Evolutionary conservation across 2,888 invertebrate species (phyloP).

Genomic region (Phlogophora meticulosa): DNA sequence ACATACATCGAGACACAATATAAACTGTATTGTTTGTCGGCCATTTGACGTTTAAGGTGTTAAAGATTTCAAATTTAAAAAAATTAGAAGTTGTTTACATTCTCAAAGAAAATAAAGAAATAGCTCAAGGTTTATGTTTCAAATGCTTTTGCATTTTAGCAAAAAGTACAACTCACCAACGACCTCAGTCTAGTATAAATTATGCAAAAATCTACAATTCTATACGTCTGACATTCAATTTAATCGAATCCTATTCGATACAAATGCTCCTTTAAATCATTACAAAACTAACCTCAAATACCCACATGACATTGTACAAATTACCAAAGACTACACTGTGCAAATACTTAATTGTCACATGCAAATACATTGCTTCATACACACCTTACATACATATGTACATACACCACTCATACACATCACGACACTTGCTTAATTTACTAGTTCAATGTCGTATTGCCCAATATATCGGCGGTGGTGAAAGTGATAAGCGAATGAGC

Average conservation of each 20-base stretch:
- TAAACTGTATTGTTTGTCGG: no score
- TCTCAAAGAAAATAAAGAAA: constrained; percentile 15
- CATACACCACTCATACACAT: constrained; percentile 41
- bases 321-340: constrained; percentile 54
- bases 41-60: no score
- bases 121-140: constrained; percentile 13
- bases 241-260: constrained; percentile 15
- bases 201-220: neutral
- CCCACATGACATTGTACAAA: constrained; percentile 56
- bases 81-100: neutral
- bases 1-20: no score
- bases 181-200: constrained; percentile 8
- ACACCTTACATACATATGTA: constrained; percentile 30
- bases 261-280: constrained; percentile 9
- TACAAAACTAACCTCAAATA: constrained; percentile 15
- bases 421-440: constrained; percentile 75
- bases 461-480: constrained; percentile 25
- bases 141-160: neutral
- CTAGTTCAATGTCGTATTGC: constrained; percentile 80
- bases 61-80: neutral
- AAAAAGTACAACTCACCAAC: neutral
- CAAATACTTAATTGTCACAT: constrained; percentile 65
- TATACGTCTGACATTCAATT: constrained; percentile 5
- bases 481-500: constrained; percentile 24
- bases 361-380: constrained; percentile 53